Evolutionary conservation across 2,113 vertebrate genomes (phyloP), one percentile per base, ranked within the genome.

Genomic region (Hepsetus odoe): DNA sequence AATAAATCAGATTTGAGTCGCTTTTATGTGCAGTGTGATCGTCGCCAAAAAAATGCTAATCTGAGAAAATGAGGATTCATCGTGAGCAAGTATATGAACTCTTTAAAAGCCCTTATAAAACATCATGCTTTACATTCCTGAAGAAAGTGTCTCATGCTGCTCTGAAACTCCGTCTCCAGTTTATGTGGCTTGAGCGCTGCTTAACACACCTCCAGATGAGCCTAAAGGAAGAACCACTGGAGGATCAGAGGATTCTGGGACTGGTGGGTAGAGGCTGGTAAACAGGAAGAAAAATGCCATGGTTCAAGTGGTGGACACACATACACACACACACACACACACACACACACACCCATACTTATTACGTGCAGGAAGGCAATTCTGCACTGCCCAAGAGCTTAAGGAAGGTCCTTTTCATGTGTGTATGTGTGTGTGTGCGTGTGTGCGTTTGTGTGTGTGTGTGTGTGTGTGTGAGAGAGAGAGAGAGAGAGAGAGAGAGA

Each of bases 211-310:
- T 59, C 71, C 53, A 6, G 16, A 6, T n/a, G 16, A 14, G 26
- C 35, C 11, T 53, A 59, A 56, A 70, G 49, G 53, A 76, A n/a
- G 22, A 8, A 44, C 32, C 42, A 12, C 20, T 11, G 58, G 62
- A 42, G 64, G 64, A 58, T 53, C 53, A 32, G 70, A 76, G 30
- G 38, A 82, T 26, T 56, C 26, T 61, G 6, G 14, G 38, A n/a
- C 76, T 77, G 65, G 26, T 71, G 56, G 72, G 80, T 83, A 77
- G 73, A 71, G 77, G 56, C 55, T 51, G 68, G 75, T 87, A 88
- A 91, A 90, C 89, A 91, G 89, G 89, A 92, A 85, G 61, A 72
- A 56, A 76, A 72, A 79, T 49, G n/a, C 59, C 20, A 51, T 53
- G 70, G 67, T 70, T 74, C 65, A 58, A 70, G 69, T 16, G 32